Percentiles rank a stretch among this genome's conserved stretches.
Conservation (phyloP, 2,113 vertebrate genomes). For the Neodon shergylaensis region DNA sequence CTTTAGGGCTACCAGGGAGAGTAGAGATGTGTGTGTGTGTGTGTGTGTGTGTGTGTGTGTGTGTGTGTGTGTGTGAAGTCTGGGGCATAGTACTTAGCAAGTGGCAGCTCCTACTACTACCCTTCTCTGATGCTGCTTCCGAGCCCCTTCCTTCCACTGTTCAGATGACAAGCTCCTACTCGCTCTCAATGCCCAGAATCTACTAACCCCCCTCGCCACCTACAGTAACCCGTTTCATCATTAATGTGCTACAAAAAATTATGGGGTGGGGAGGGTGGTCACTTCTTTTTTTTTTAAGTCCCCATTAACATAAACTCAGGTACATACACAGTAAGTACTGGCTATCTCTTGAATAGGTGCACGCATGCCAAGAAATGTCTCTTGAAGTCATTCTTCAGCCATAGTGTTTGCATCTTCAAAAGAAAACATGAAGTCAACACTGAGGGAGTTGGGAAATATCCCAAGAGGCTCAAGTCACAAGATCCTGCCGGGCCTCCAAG, state of each 20-base stretch:
- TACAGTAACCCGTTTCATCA: neutral
- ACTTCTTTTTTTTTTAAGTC: slow-evolving; percentile 23
- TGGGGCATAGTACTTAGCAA: neutral
- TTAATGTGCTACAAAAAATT: neutral
- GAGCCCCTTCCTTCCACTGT: neutral
- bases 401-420: slow-evolving; percentile 28
- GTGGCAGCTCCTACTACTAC: neutral
- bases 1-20: neutral
- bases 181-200: neutral
- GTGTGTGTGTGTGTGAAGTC: neutral
- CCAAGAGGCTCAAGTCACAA: slow-evolving; percentile 53
- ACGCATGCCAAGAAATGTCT: neutral
- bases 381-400: slow-evolving; percentile 20
- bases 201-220: neutral
- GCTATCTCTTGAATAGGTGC: neutral
- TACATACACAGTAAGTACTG: neutral
- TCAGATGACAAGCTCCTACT: neutral
- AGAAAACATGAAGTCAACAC: slow-evolving; percentile 62
- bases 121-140: neutral
- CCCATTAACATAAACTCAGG: slow-evolving; percentile 9
- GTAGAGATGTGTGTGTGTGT: neutral
- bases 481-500: neutral
- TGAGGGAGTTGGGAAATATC: slow-evolving; percentile 19
- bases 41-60: no score
- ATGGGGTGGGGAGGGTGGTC: neutral